Percentiles rank a stretch among this genome's conserved stretches.
Conservation (phyloP, 1,140 invertebrate species). For the Neomicropteryx cornuta region DNA sequence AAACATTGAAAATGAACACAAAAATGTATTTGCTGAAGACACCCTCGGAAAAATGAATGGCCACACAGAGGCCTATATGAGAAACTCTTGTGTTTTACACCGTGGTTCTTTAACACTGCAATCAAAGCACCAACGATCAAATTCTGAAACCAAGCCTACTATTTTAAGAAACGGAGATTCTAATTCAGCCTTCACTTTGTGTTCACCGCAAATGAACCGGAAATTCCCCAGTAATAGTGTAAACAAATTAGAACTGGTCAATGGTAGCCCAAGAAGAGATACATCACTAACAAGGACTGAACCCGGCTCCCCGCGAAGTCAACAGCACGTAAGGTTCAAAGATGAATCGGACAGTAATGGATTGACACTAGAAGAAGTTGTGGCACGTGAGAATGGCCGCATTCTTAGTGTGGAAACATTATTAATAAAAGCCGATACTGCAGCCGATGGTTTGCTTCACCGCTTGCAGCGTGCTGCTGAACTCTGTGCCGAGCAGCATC, state of each 20-base stretch:
- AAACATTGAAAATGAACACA: conserved; percentile 37
- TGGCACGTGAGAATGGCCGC: conserved; percentile 38
- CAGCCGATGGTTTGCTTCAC: conserved; percentile 50
- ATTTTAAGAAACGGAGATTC: conserved; percentile 36
- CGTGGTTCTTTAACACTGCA: conserved; percentile 23
- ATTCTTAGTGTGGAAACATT: conserved; percentile 46
- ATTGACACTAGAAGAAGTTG: no score
- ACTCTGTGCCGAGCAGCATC: conserved; percentile 54
- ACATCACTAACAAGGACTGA: no score
- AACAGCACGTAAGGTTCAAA: conserved; percentile 36
- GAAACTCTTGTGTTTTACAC: conserved; percentile 35
- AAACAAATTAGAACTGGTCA: conserved; percentile 8
- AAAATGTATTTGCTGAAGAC: conserved; percentile 23
- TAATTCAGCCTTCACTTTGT: conserved; percentile 34
- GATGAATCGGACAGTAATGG: conserved; percentile 34
- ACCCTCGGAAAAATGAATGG: conserved; percentile 11
- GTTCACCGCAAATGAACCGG: conserved; percentile 40
- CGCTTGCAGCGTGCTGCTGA: conserved; percentile 56
- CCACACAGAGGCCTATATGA: conserved; percentile 26
- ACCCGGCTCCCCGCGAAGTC: conserved; percentile 23
- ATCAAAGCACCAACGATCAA: conserved; percentile 31
- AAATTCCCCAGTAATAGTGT: conserved; percentile 19
- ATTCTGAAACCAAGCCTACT: conserved; percentile 36
- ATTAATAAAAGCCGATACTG: conserved; percentile 52
- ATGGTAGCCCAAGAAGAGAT: no score